phyloP scores from a whole-genome alignment of 2,113 vertebrate species.

The Daboia siamensis region DNA sequence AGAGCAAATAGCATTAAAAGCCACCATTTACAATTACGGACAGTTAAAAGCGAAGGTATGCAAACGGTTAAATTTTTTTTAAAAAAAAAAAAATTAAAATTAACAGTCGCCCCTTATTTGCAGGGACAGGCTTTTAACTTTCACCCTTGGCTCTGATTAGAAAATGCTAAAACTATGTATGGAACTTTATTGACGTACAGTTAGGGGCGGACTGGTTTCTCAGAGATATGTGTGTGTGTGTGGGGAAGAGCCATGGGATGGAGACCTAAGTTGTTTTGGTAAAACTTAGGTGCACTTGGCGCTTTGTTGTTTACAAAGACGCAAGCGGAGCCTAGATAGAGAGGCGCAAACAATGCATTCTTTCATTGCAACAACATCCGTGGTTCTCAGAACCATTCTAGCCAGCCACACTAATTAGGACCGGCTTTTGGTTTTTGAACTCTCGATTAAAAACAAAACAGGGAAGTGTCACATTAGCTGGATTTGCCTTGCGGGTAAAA shows the following conservation, averaged over 20 bases:
- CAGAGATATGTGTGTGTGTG: no score
- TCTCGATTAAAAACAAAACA: neutral
- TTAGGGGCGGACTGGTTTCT: neutral
- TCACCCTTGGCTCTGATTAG: neutral
- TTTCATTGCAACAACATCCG: neutral
- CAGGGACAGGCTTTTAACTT: neutral
- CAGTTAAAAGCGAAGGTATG: neutral
- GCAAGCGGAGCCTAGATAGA: neutral
- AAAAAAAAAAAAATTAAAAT: neutral
- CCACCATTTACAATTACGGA: constrained; percentile 84
- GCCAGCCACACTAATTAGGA: neutral
- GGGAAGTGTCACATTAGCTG: neutral
- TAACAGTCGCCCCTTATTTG: neutral
- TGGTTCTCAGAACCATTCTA: neutral
- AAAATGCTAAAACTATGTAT: neutral
- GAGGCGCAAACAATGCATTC: neutral
- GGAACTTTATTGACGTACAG: neutral
- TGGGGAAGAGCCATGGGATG: neutral
- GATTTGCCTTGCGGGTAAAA: neutral
- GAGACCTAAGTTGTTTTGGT: neutral
- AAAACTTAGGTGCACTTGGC: neutral
- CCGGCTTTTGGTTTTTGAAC: neutral
- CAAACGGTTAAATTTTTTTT: neutral
- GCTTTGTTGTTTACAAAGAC: neutral
- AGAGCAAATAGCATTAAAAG: constrained; percentile 85